Base-by-base conservation (phyloP, 2,113 vertebrate species). In the Lates calcarifer region DNA sequence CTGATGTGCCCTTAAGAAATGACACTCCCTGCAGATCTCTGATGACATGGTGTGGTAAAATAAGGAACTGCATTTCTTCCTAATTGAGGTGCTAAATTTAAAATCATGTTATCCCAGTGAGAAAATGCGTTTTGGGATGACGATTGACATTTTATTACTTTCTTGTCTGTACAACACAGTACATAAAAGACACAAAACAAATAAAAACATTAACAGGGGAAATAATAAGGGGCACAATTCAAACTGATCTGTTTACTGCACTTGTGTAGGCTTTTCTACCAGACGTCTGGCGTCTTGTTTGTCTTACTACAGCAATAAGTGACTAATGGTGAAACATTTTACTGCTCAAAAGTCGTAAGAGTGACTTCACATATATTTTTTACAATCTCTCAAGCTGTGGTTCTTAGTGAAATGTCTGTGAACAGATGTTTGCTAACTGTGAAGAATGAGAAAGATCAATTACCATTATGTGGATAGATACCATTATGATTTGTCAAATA, bases 101-200 rank as follows among this genome's bases (percentile, higher is more conserved):
- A 81, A 79, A n/a, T 58, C 14, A 1, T 33, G 6, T 41, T 41
- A 45, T 64, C 28, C 26, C 24, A 56, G 4, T 31, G 62, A 81
- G 37, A 28, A 56, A 75, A 60, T 39, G 4, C 51, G n/a, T 60
- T 74, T 55, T 20, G 11, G 47, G 37, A 75, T 77, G 9, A 88
- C 31, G 33, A 87, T 88, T 73, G 65, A 87, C 31, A 55, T 83
- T 90, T 91, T 92, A 92, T 93, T 93, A 82, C 81, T 79, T 89
- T 68, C 67, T 90, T 58, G 43, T 87, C 88, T 91, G 88, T 90
- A 90, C 84, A 91, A 53, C 80, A 87, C 81, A 18, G 71, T 90
- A 91, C 87, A 91, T 84, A 72, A 82, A 82, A 91, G 81, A 91
- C 88, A 90, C 78, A 83, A 80, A 91, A 87, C 78, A 85, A 85